A percentile compares a stretch with the other conserved stretches of the same genome.
Conservation (phyloP, 1,140 invertebrate genomes). For the Bradynema listronoti region DNA sequence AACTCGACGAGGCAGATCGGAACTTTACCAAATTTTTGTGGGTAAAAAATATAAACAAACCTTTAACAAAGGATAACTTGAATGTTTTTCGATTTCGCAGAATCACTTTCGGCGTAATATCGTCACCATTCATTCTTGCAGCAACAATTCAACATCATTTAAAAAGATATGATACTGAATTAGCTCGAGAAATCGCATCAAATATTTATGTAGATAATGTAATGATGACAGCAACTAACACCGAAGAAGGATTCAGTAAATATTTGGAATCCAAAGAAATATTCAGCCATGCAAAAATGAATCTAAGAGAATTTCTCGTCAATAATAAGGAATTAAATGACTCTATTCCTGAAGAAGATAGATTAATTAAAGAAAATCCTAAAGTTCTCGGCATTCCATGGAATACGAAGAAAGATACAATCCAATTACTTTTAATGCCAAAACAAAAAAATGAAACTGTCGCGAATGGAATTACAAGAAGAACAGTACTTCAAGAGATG, state of each 20-base stretch:
- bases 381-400: conserved; percentile 32
- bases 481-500: conserved; percentile 14
- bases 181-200: neutral
- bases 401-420: conserved; percentile 15
- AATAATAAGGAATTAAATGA: conserved; percentile 15
- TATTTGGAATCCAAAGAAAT: conserved; percentile 7
- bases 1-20: conserved; percentile 13
- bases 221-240: neutral
- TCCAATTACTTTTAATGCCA: neutral
- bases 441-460: neutral
- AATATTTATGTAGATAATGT: conserved; percentile 42
- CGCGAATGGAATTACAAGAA: neutral
- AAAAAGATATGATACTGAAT: neutral
- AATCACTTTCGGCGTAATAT: conserved; percentile 28
- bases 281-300: conserved; percentile 28
- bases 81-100: conserved; percentile 20
- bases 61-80: conserved; percentile 10
- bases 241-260: conserved; percentile 13
- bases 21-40: conserved; percentile 37
- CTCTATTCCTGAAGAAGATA: neutral
- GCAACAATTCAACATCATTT: conserved; percentile 27
- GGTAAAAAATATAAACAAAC: conserved; percentile 21
- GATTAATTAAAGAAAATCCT: neutral
- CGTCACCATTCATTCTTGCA: conserved; percentile 24
- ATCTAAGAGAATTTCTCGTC: conserved; percentile 28